A percentile compares a stretch with the other conserved stretches of the same genome.
These are phyloP conservation scores for Drosophila arawakana DNA, from an alignment of 1,140 invertebrate species.

Conservation along the genomic window DNA sequence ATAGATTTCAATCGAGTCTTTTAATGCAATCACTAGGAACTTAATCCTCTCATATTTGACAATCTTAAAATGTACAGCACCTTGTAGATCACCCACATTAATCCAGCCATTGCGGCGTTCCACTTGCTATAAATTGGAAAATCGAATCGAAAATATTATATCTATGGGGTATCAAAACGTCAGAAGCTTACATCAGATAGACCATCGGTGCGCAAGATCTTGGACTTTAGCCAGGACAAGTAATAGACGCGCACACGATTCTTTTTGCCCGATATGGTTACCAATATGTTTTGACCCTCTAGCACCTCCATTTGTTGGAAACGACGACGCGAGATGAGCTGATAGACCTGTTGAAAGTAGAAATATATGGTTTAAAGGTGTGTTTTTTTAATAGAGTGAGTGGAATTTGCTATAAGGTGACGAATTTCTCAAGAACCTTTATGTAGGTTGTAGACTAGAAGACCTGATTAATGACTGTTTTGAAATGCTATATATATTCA, in stretches of 20 bases:
- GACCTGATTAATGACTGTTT: no score
- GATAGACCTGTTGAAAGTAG: conserved; percentile 90
- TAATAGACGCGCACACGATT: conserved; percentile 99
- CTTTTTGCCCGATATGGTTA: conserved; percentile 99
- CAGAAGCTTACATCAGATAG: conserved; percentile 90
- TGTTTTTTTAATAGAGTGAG: no score
- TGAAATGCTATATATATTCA: no score
- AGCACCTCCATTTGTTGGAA: conserved; percentile 99
- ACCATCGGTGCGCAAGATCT: conserved; percentile 98
- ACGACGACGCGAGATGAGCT: conserved; percentile 97
- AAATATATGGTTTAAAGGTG: no score
- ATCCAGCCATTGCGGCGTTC: conserved; percentile 99
- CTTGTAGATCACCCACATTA: conserved; percentile 99
- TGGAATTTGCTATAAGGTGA: no score
- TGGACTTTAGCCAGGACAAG: conserved; percentile 99
- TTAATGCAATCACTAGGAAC: conserved; percentile 99
- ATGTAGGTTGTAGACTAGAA: no score
- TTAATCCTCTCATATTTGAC: conserved; percentile 99
- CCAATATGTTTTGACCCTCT: conserved; percentile 99
- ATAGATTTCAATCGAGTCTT: conserved; percentile 99
- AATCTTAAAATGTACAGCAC: conserved; percentile 99
- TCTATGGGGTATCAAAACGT: neutral
- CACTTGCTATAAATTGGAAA: conserved; percentile 89
- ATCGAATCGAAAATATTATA: neutral
- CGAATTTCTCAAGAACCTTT: no score